Base-by-base conservation (phyloP, 2,113 vertebrate genomes). In the Chloropsis cyanopogon region DNA sequence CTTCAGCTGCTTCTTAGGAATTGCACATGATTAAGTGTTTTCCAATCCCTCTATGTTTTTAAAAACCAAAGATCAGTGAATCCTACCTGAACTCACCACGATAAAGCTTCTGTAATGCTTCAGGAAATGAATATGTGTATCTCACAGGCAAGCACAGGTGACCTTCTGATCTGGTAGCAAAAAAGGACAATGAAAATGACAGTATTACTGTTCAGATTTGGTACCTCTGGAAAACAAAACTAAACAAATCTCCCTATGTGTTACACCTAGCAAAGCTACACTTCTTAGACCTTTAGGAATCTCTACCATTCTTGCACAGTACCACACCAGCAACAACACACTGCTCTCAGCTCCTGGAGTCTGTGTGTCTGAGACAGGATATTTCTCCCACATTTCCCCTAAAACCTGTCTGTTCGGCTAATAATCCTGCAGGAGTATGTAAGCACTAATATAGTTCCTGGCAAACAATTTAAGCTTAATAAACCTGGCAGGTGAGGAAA, bases 1-100 rank as follows among this genome's bases (percentile, higher is more conserved):
- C 37, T 68, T 69, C 9, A 9, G 29, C 82, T 63, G 9, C 10
- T 81, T 6, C 70, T 85, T 61, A 76, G 18, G 42, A 78, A 73
- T 2, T 61, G 53, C 26, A 35, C 35, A 73, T 53, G 8, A 31
- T 44, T 52, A 85, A 28, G 15, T 52, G 70, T 81, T 91, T 63
- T 72, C n/a, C 68, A 82, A 42, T 15, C 15, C 23, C 23, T 84
- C 4, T 6, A 53, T 3, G 6, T 81, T 86, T 77, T 86, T 41
- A 33, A 84, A 92, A 93, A 91, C 18, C 65, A 87, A 64, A 68
- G 47, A 79, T 70, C 57, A 87, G 22, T 77, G 90, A 96, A 90
- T 98, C 99, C 73, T 98, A 99, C 99, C 99, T 99, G 98, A 99
- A 99, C 96, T 99, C 98, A 96, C 99, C 99, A 93, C 98, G 97